Conservation (phyloP, 2,888 invertebrate species). For the Theristus sp. region DNA sequence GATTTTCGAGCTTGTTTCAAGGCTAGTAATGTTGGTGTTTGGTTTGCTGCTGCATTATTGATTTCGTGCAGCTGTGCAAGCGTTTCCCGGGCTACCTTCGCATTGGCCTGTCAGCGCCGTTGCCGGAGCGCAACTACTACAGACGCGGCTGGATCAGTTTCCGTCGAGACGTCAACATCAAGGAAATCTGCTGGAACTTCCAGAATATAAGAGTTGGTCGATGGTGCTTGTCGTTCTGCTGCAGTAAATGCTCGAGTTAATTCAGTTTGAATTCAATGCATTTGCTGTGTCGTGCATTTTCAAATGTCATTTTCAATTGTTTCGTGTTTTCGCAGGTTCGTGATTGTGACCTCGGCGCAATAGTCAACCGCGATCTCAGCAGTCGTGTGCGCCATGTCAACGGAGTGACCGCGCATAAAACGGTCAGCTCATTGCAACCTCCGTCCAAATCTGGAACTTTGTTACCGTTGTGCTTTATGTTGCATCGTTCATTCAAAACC, state of each 20-base stretch:
- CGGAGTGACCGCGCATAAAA: slow-evolving; percentile 69
- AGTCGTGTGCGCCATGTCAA: slow-evolving; percentile 76
- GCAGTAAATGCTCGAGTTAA: not conserved
- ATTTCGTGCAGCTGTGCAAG: slow-evolving; percentile 62
- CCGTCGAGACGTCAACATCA: slow-evolving; percentile 84
- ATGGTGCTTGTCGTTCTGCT: too few species aligned
- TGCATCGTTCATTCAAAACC: too few species aligned
- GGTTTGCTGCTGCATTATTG: too few species aligned
- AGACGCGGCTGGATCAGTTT: slow-evolving; percentile 97
- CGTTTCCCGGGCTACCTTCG: slow-evolving; percentile 79
- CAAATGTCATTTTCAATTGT: not conserved
- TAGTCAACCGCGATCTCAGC: slow-evolving; percentile 86
- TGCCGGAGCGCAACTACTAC: slow-evolving; percentile 85
- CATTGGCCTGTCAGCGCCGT: slow-evolving; percentile 86
- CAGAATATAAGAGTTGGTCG: slow-evolving; percentile 56
- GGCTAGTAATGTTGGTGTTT: too few species aligned
- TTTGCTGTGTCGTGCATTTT: not conserved
- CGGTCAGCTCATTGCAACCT: slow-evolving; percentile 39
- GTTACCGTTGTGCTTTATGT: not conserved
- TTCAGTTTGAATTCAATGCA: not conserved
- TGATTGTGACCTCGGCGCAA: slow-evolving; percentile 78
- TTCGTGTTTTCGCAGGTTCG: slow-evolving; percentile 42
- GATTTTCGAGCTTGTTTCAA: too few species aligned
- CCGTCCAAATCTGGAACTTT: too few species aligned
- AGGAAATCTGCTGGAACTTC: slow-evolving; percentile 96